Evolutionary conservation across 2,888 invertebrate genomes (phyloP).

Genomic region (Seira ritae): DNA sequence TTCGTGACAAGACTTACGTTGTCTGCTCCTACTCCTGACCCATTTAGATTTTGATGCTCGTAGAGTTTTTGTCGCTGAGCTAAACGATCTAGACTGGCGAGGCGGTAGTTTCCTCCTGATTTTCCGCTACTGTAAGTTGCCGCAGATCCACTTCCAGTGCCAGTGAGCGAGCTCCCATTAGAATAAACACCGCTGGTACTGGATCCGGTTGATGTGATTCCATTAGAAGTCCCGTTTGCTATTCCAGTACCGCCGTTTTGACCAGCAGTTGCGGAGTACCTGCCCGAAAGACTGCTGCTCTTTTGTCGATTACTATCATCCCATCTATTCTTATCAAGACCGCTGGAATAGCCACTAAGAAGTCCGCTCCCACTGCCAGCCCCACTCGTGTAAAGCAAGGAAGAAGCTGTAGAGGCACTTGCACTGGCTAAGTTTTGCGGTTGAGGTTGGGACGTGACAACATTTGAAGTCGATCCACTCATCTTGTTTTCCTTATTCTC

Average conservation of each 20-base stretch:
- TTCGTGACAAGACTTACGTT: conserved; percentile 57
- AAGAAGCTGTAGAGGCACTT: conserved; percentile 69
- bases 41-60: conserved; percentile 81
- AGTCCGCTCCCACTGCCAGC: conserved; percentile 34
- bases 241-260: conserved; percentile 33
- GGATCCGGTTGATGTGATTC: conserved; percentile 55
- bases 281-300: conserved; percentile 71
- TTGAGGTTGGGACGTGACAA: conserved; percentile 67
- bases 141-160: conserved; percentile 61
- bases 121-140: conserved; percentile 77
- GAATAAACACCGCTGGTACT: conserved; percentile 66
- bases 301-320: conserved; percentile 71
- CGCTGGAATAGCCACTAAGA: conserved; percentile 40
- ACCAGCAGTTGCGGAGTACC: conserved; percentile 63
- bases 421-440: conserved; percentile 72
- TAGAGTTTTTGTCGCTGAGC: conserved; percentile 89
- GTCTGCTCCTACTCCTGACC: conserved; percentile 48
- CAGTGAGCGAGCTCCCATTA: conserved; percentile 72
- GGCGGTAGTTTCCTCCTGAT: conserved; percentile 80
- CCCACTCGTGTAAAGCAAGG: conserved; percentile 67
- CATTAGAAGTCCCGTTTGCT: conserved; percentile 52
- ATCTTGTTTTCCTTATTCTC: conserved; percentile 37
- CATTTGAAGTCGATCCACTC: conserved; percentile 62
- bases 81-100: conserved; percentile 88
- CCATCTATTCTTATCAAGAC: conserved; percentile 69